A percentile compares a stretch with the other conserved stretches of the same genome.
Evolutionary conservation across 2,113 vertebrate genomes (phyloP).

Genomic region (Aplodontia rufa): DNA sequence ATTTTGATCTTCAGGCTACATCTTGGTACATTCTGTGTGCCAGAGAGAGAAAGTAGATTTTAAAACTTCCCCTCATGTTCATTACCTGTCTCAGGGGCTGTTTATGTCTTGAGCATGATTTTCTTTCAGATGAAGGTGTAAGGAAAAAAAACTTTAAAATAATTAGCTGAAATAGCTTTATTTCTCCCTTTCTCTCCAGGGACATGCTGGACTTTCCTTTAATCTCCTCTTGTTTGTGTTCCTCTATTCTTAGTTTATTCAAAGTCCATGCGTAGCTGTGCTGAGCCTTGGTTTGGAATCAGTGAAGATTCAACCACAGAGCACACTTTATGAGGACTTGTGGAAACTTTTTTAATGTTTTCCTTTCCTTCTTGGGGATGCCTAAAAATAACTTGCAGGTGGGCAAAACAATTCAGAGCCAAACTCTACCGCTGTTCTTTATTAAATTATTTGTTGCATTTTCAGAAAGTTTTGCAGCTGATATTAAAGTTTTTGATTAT

Average conservation of each 20-base stretch:
- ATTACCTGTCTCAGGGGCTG: neutral
- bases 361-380: slow-evolving; percentile 53
- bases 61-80: neutral
- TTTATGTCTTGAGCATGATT: neutral
- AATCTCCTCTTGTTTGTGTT: slow-evolving; percentile 48
- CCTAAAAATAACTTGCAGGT: slow-evolving; percentile 76
- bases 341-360: slow-evolving; percentile 39
- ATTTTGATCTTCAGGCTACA: neutral
- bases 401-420: slow-evolving; percentile 20
- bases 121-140: neutral
- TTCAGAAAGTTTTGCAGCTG: slow-evolving; percentile 60
- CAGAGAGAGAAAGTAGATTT: neutral
- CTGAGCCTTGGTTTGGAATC: slow-evolving; percentile 4
- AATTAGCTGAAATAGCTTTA: neutral
- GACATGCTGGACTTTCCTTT: slow-evolving; percentile 13
- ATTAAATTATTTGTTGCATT: slow-evolving; percentile 59
- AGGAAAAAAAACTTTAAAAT: neutral
- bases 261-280: neutral
- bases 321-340: slow-evolving; percentile 39
- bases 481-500: slow-evolving; percentile 61
- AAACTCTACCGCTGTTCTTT: slow-evolving; percentile 52
- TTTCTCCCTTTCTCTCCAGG: neutral
- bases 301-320: slow-evolving; percentile 60
- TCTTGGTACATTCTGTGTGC: neutral
- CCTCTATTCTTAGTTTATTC: slow-evolving; percentile 41